Evolutionary conservation across 23 tunicate genomes (phyloP).

Genomic region (Ciona savignyi): DNA sequence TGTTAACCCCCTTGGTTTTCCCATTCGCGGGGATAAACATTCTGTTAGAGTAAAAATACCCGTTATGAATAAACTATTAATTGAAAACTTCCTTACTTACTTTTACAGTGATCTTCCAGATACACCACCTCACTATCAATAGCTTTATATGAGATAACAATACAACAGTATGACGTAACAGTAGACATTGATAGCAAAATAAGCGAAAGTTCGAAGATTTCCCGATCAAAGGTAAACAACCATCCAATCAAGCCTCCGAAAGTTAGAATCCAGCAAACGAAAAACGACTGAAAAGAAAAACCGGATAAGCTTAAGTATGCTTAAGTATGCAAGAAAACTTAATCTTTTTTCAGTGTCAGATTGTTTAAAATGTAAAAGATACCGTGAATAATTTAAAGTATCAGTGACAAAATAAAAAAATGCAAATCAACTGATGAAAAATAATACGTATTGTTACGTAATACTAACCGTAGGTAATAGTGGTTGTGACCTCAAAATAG

Average conservation of each 20-base stretch:
- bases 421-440: neutral
- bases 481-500: slow-evolving; percentile 21
- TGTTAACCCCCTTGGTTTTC: no score
- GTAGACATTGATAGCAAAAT: slow-evolving; percentile 17
- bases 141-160: slow-evolving; percentile 43
- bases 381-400: no score
- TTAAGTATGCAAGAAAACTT: no score
- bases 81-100: no score
- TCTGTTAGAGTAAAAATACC: no score
- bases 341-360: no score
- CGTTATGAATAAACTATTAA: no score
- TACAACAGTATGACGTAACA: slow-evolving; percentile 12
- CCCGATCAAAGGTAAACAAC: slow-evolving; percentile 49
- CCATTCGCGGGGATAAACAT: no score
- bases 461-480: slow-evolving; percentile 32
- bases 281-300: slow-evolving; percentile 10
- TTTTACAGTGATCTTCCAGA: slow-evolving; percentile 12
- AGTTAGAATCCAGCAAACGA: slow-evolving; percentile 32
- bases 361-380: no score
- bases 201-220: slow-evolving; percentile 36
- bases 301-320: neutral
- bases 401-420: no score
- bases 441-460: neutral
- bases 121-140: slow-evolving; percentile 8
- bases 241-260: slow-evolving; percentile 39